These are phyloP conservation scores for Pseudomugil tenellus DNA, from an alignment of 2,797 vertebrate genomes.

Conservation along the genomic window DNA sequence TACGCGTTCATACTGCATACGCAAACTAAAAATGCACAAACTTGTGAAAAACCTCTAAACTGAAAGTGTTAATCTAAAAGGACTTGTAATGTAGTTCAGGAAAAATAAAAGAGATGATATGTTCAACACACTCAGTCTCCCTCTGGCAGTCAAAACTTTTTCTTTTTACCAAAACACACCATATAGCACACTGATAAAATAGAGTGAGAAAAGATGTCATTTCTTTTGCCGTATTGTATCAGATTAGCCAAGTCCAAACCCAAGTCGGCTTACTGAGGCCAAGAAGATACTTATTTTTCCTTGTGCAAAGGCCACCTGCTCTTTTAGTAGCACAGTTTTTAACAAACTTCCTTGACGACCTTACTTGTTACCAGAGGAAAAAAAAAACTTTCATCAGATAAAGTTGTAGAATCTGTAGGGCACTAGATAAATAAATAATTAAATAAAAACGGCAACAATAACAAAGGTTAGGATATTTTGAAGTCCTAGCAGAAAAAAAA, in stretches of 20 bases:
- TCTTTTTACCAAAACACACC: conserved; percentile 30
- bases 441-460: neutral
- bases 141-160: conserved; percentile 38
- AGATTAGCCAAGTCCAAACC: neutral
- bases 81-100: neutral
- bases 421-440: no score
- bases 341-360: no score
- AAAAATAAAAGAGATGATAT: conserved; percentile 22
- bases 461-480: no score
- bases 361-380: neutral
- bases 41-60: neutral
- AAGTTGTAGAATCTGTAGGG: neutral
- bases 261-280: neutral
- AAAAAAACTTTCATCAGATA: neutral
- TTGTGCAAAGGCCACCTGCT: neutral
- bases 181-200: conserved; percentile 34
- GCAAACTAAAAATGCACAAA: conserved; percentile 7
- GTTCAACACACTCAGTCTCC: conserved; percentile 40
- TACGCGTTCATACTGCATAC: conserved; percentile 13
- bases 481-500: no score
- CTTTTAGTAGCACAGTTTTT: neutral
- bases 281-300: no score
- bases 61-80: neutral
- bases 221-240: conserved; percentile 16
- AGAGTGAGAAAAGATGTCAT: conserved; percentile 13